Evolutionary conservation across 2,888 invertebrate species (phyloP).

Genomic region (Hyles lineata): DNA sequence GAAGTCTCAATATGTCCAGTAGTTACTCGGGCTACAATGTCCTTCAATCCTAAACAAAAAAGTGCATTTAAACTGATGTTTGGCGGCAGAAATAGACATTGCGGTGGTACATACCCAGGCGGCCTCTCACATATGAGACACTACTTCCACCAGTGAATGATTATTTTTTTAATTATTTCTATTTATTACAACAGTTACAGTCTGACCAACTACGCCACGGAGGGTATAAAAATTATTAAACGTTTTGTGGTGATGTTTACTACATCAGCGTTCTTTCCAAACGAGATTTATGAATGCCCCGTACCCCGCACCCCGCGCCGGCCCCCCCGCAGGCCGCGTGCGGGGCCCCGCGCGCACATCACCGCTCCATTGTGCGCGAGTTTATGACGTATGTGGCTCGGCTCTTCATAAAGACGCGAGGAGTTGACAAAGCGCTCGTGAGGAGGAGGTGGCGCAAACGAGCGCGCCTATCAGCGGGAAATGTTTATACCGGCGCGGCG

Average conservation of each 20-base stretch:
- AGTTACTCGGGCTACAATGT: no score
- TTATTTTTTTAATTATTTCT: no score
- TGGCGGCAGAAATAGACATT: no score
- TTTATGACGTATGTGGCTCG: neutral
- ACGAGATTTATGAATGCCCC: neutral
- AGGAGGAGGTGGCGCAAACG: neutral
- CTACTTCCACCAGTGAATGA: no score
- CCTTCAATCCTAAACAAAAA: no score
- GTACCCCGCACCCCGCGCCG: neutral
- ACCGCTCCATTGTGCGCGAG: neutral
- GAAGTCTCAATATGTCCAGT: no score
- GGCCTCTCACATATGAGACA: no score
- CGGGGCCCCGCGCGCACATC: conserved; percentile 6
- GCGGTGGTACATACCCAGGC: no score
- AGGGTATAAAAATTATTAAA: neutral
- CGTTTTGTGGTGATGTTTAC: neutral
- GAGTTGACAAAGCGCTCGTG: conserved; percentile 6
- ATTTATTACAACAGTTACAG: no score
- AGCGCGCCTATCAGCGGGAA: conserved; percentile 15
- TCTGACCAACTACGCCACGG: no score
- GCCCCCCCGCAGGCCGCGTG: no score
- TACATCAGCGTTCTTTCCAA: neutral
- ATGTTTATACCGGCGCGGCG: neutral
- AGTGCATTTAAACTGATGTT: no score
- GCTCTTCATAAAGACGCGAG: neutral